phyloP scores from a whole-genome alignment of 2,797 vertebrate species.

The Rhabdomys pumilio region DNA sequence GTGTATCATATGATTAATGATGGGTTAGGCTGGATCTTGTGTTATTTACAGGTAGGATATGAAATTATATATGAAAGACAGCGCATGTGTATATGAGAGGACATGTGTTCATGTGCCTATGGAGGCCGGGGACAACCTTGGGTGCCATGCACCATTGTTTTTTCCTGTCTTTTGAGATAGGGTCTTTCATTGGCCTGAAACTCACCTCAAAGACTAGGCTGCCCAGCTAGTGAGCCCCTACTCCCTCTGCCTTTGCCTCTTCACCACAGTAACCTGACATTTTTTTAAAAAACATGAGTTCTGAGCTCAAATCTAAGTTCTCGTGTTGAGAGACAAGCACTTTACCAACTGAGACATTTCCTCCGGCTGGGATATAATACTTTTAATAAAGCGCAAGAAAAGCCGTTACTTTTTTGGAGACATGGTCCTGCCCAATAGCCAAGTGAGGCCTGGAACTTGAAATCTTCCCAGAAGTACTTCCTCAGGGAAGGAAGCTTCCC shows the following conservation, averaged over 20 bases:
- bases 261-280: background rate
- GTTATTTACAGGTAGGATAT: background rate
- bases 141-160: background rate
- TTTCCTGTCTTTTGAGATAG: background rate
- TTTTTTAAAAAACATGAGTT: background rate
- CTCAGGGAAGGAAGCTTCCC: rapidly evolving
- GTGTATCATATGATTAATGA: background rate
- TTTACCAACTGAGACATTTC: background rate
- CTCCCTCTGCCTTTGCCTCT: no score
- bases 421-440: no score
- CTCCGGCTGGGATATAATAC: background rate
- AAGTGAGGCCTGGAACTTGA: background rate
- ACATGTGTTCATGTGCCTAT: background rate
- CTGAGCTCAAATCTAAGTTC: background rate
- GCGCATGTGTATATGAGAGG: background rate
- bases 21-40: background rate
- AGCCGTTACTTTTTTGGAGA: background rate
- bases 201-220: background rate
- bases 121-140: background rate
- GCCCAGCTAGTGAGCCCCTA: background rate
- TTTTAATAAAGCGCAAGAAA: background rate
- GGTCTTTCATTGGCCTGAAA: background rate
- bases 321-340: background rate
- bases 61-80: background rate
- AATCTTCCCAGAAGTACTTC: background rate